These are phyloP conservation scores for Rhagoletis zephyria DNA, from an alignment of 1,140 invertebrate genomes.

Conservation along the genomic window DNA sequence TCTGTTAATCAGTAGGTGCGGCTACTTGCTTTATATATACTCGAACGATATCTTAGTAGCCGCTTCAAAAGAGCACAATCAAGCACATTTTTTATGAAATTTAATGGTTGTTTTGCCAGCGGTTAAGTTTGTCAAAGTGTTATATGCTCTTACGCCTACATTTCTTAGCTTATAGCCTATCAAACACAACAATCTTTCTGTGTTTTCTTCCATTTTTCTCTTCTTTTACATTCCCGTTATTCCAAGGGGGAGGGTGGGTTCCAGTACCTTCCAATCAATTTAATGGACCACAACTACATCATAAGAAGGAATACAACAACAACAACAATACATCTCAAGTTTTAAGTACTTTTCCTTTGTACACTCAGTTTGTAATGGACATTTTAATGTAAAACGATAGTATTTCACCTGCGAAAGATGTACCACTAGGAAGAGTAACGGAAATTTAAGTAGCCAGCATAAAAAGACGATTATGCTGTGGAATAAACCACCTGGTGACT, in stretches of 20 bases:
- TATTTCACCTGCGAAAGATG: constrained; percentile 10
- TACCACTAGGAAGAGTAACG: not conserved
- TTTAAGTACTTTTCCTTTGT: constrained; percentile 29
- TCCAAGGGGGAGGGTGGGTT: too few relatives aligned
- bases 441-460: constrained; percentile 36
- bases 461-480: constrained; percentile 40
- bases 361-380: not conserved
- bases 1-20: too few relatives aligned
- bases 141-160: not conserved
- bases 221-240: too few relatives aligned
- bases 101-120: too few relatives aligned
- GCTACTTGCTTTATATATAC: too few relatives aligned
- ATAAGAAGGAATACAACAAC: not conserved
- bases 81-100: too few relatives aligned
- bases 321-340: not conserved
- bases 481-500: constrained; percentile 40
- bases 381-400: constrained; percentile 22
- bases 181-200: not conserved
- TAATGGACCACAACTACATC: not conserved
- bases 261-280: not conserved
- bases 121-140: too few relatives aligned
- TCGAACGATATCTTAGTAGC: too few relatives aligned
- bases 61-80: too few relatives aligned
- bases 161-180: not conserved
- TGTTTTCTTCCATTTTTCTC: not conserved